Percentiles rank a stretch among this genome's conserved stretches.
Evolutionary conservation across 2,888 invertebrate species (phyloP).

Genomic region (Cybosia mesomella): DNA sequence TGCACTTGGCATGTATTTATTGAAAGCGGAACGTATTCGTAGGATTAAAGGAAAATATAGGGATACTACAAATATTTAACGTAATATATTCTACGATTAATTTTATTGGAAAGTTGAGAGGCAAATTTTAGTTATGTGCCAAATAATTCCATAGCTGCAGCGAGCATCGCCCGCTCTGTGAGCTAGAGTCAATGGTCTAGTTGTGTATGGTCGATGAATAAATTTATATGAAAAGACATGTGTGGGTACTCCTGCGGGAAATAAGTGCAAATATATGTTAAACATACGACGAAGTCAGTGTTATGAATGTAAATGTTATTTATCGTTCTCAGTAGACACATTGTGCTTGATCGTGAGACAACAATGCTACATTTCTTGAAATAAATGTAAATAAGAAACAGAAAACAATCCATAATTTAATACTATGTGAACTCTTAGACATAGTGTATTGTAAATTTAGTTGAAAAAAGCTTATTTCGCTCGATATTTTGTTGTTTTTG

Average conservation of each 20-base stretch:
- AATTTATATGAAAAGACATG: conserved; percentile 18
- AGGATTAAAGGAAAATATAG: conserved; percentile 61
- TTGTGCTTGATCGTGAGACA: conserved; percentile 36
- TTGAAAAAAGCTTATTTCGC: conserved; percentile 84
- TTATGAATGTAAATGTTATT: conserved; percentile 42
- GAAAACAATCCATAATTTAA: conserved; percentile 65
- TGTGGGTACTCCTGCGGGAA: conserved; percentile 15
- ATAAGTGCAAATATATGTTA: conserved; percentile 25
- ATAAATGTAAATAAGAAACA: conserved; percentile 68
- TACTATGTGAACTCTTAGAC: conserved; percentile 71
- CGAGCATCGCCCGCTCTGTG: conserved; percentile 9
- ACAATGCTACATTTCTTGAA: conserved; percentile 41
- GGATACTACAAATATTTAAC: conserved; percentile 71
- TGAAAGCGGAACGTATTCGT: conserved; percentile 54
- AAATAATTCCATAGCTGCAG: conserved; percentile 50
- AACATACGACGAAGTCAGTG: conserved; percentile 21
- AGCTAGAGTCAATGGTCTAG: conserved; percentile 14
- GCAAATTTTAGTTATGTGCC: conserved; percentile 63
- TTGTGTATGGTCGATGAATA: conserved; percentile 18
- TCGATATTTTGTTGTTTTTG: conserved; percentile 70
- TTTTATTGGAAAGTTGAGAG: conserved; percentile 71
- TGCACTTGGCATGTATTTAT: conserved; percentile 75
- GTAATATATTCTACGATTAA: conserved; percentile 57
- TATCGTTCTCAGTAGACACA: conserved; percentile 36
- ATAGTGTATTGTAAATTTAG: conserved; percentile 80